phyloP scores from a whole-genome alignment of 2,888 invertebrate species.

The Aleiodes leptofemur region DNA sequence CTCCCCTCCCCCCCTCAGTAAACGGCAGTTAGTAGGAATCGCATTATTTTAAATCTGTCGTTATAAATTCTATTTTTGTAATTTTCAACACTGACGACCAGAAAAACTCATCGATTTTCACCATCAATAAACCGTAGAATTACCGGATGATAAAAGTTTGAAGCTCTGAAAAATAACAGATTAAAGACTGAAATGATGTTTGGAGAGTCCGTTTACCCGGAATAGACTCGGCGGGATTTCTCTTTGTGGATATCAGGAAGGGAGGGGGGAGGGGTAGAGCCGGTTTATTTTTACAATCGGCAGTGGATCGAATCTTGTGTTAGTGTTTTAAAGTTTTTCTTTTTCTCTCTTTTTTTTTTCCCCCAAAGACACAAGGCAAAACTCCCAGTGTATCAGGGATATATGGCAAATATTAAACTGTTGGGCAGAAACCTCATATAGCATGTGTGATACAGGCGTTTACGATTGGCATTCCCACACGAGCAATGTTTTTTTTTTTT shows the following conservation, averaged over 20 bases:
- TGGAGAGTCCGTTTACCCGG: conserved; percentile 1
- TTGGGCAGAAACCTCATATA: conserved; percentile 43
- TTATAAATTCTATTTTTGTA: conserved; percentile 28
- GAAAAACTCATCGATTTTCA: not conserved
- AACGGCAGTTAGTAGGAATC: conserved; percentile 53
- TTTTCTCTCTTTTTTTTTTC: conserved; percentile 26
- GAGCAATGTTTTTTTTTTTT: conserved; percentile 63
- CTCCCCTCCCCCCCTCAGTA: conserved; percentile 44
- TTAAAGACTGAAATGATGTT: conserved; percentile 13
- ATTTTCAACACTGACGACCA: conserved; percentile 26
- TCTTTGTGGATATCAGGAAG: conserved; percentile 50
- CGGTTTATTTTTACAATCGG: conserved; percentile 69
- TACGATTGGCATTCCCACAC: conserved; percentile 60
- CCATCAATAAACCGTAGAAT: conserved; percentile 30
- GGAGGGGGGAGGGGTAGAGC: conserved; percentile 41
- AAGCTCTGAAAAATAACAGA: not conserved
- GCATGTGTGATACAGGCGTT: conserved; percentile 73
- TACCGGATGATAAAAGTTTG: no score
- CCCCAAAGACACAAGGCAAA: conserved; percentile 23
- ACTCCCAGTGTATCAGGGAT: conserved; percentile 47
- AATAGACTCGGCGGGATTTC: conserved; percentile 44
- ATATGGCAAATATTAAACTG: conserved; percentile 33
- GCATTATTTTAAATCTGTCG: conserved; percentile 27
- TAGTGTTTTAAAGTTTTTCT: conserved; percentile 17
- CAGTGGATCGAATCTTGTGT: conserved; percentile 64